Evolutionary conservation across 2,113 vertebrate species (phyloP), one percentile per base, ranked within the genome.

Genomic region (Campylomormyrus tamandua): DNA sequence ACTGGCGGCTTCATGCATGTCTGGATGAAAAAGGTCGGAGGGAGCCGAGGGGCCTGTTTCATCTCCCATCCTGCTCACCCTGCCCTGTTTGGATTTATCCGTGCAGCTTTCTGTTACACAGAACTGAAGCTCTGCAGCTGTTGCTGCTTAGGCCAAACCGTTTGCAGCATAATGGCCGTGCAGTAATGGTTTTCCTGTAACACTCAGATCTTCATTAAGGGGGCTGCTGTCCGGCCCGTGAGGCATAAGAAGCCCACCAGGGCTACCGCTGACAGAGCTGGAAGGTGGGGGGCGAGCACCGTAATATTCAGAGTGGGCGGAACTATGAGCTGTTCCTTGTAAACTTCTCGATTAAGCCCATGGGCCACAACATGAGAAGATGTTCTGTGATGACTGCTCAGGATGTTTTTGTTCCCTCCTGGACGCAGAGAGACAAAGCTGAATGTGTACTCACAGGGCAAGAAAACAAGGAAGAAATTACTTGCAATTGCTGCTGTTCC

Each of bases 131-230:
- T 2, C 62, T 77, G 56, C 74, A 74, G 31, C 49, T 19, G 49
- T 19, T 42, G 2, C 49, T 88, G 66, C 24, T 50, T 53, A 56
- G 45, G 27, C 89, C 83, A 7, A 17, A 24, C 46, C 3, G 77
- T 90, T 87, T 87, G 89, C 24, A 11, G 52, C 3, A 35, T 87
- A 42, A 87, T 88, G 48, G 39, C 31, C 19, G 74, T 45, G 15
- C 24, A 15, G 62, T 46, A 48, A 83, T 49, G 90, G 80, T 80
- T 87, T 88, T 46, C 48, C 42, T 80, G 27, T 83, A 70, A 52
- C 50, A 17, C 52, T 88, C 88, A 88, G 35, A 46, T 87, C 87
- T 70, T 56, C 66, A 58, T 80, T 58, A 83, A 90, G 49, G 31
- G 7, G 53, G 39, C 83, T 50, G 89, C 58, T 27, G 31, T 50